Evolutionary conservation across 2,797 vertebrate species (phyloP).

Genomic region (Simalia tracyae): DNA sequence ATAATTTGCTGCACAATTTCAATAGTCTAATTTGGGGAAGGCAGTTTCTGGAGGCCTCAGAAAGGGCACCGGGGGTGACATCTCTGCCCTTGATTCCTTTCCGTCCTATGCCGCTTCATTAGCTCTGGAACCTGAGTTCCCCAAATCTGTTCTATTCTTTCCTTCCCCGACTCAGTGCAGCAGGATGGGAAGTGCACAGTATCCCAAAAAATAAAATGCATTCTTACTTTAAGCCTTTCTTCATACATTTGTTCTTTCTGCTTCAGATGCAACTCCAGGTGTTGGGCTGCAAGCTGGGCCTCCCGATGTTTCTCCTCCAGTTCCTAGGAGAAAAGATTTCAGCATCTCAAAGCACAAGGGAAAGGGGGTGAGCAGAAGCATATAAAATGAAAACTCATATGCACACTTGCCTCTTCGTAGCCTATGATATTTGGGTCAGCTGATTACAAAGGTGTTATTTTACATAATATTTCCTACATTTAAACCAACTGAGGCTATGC

Average conservation of each 20-base stretch:
- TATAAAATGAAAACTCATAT: neutral
- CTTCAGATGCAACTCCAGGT: constrained; percentile 93
- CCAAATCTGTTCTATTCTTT: neutral
- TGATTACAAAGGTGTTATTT: neutral
- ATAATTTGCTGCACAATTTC: neutral
- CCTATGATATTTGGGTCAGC: neutral
- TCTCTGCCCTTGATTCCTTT: neutral
- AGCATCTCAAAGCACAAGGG: neutral
- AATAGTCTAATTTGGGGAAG: neutral
- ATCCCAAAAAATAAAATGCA: constrained; percentile 26
- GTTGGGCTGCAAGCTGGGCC: constrained; percentile 91
- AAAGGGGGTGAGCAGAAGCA: no score
- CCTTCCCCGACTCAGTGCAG: neutral
- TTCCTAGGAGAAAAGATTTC: constrained; percentile 79
- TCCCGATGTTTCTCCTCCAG: constrained; percentile 95
- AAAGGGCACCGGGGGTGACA: neutral
- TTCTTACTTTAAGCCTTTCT: constrained; percentile 94
- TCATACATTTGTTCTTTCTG: constrained; percentile 96
- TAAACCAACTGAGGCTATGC: neutral
- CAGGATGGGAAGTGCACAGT: neutral
- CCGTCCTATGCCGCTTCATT: neutral
- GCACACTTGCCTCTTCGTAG: constrained; percentile 12
- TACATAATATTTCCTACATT: neutral
- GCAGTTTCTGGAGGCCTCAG: neutral
- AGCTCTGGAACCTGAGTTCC: neutral